Evolutionary conservation across 2,888 invertebrate genomes (phyloP).

Genomic region (Calliphora vomitoria): DNA sequence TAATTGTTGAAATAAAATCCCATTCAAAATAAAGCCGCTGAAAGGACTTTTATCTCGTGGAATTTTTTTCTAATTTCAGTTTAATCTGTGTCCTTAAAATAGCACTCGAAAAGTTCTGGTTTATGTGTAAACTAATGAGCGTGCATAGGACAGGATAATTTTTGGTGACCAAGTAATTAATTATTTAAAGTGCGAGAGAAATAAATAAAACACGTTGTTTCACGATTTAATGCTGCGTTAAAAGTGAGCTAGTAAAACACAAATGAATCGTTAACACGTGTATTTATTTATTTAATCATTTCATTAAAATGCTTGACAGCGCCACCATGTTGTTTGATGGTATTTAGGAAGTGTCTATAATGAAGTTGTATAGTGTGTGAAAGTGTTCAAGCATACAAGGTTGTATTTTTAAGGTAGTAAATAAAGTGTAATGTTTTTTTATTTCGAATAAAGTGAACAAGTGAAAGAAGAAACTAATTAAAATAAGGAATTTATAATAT

Average conservation of each 20-base stretch:
- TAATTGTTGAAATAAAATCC: constrained; percentile 63
- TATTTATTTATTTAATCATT: background rate
- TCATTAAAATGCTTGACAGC: constrained; percentile 19
- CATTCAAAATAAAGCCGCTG: constrained; percentile 35
- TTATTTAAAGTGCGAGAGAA: background rate
- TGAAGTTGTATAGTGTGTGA: background rate
- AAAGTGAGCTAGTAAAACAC: constrained; percentile 21
- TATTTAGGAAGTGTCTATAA: constrained; percentile 63
- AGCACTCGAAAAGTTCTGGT: constrained; percentile 75
- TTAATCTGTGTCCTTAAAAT: constrained; percentile 75
- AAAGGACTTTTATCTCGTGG: constrained; percentile 14
- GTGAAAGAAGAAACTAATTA: background rate
- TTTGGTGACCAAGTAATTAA: background rate
- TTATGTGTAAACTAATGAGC: constrained; percentile 65
- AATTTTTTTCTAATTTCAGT: constrained; percentile 65
- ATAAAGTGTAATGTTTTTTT: background rate
- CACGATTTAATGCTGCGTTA: constrained; percentile 2
- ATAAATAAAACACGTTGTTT: background rate
- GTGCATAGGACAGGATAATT: constrained; percentile 67
- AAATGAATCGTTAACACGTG: constrained; percentile 41
- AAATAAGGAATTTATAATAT: background rate
- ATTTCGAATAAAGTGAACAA: background rate
- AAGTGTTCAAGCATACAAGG: constrained; percentile 29
- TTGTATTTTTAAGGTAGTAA: constrained; percentile 5
- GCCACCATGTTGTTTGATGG: background rate